Base-by-base conservation (phyloP, 2,113 vertebrate species). In the Promerops cafer region DNA sequence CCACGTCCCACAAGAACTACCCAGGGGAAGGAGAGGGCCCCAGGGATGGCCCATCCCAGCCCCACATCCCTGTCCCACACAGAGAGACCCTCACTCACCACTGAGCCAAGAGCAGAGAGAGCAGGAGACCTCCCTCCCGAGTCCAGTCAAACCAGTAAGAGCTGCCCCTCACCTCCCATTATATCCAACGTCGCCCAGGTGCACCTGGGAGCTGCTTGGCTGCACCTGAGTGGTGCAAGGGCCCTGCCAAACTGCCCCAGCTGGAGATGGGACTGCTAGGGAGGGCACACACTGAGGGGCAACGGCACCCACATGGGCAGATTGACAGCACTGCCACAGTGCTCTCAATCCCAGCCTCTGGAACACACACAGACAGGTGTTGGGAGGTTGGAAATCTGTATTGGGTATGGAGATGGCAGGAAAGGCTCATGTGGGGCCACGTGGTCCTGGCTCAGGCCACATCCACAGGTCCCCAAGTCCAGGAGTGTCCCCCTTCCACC, bases 261-360 rank as follows among this genome's bases (percentile, higher is more conserved):
- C 31, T 8, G 18, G 33, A 39, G 70, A 10, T 31, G 42, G 54
- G n/a, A 11, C 33, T 37, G 37, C 40, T 18, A 4, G 22, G 11
- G 20, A 70, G 52, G 65, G 65, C 27, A 52, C 83, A 37, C 0
- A 0, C 10, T 2, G 12, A 17, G 52, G 40, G 47, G 3, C n/a
- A 47, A 5, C 17, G 33, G 33, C 26, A 74, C 45, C 35, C 11
- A 2, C 24, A 3, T 0, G 7, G 31, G 70, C 60, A 86, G 11
- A n/a, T n/a, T n/a, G n/a, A n/a, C n/a, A n/a, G n/a, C 18, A 33
- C 0, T 0, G 7, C 42, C 11, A 9, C 3, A 1, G 15, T 7
- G 8, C 33, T 2, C 1, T 56, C 4, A 2, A 11, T 26, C 57
- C 53, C 13, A 23, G 0, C 42, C 18, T 30, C 27, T 24, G 31